A percentile compares a stretch with the other conserved stretches of the same genome.
These are phyloP conservation scores for Sebastes kiyomatsui DNA, from an alignment of 2,797 vertebrate genomes.

Conservation along the genomic window DNA sequence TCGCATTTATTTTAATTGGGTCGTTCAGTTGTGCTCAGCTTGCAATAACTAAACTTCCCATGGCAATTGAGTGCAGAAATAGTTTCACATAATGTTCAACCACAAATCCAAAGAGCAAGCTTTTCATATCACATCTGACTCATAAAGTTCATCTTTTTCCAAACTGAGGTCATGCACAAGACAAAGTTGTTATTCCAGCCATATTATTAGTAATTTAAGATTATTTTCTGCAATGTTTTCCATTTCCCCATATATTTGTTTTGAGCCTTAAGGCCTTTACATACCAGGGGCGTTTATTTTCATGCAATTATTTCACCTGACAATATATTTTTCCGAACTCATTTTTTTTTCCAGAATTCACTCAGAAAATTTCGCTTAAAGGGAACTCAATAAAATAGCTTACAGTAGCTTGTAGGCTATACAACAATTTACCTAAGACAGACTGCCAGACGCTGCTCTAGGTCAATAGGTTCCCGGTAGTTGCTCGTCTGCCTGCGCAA, in stretches of 20 bases:
- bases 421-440: too few species aligned
- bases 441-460: too few species aligned
- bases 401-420: too few species aligned
- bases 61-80: not conserved
- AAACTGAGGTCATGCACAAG: not conserved
- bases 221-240: conserved; percentile 11
- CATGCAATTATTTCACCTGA: too few species aligned
- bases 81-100: conserved; percentile 6
- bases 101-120: not conserved
- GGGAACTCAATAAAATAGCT: too few species aligned
- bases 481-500: too few species aligned
- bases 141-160: not conserved
- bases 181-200: not conserved
- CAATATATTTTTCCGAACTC: too few species aligned
- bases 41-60: conserved; percentile 7
- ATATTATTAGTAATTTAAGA: not conserved
- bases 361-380: too few species aligned
- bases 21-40: conserved; percentile 22
- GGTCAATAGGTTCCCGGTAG: too few species aligned
- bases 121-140: conserved; percentile 6
- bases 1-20: conserved; percentile 27
- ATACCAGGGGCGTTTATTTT: too few species aligned
- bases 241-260: not conserved
- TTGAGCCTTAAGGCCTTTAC: not conserved
- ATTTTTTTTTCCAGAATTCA: too few species aligned